These are phyloP conservation scores for Dendrocincla fuliginosa DNA, from an alignment of 2,797 vertebrate genomes.

Conservation along the genomic window DNA sequence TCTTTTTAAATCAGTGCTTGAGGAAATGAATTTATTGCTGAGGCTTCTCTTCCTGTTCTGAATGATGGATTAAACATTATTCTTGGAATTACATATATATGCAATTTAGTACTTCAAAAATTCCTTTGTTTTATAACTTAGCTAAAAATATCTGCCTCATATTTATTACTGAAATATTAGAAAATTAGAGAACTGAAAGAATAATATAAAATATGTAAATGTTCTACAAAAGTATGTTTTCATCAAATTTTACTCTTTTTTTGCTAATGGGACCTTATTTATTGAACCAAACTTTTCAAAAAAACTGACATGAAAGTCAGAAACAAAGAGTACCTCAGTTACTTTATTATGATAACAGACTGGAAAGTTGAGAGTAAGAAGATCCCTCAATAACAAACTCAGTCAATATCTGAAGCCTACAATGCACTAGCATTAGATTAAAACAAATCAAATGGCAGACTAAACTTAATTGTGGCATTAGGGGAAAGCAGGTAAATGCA, in stretches of 20 bases:
- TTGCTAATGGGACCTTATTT: slow-evolving; percentile 35
- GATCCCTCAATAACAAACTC: background rate
- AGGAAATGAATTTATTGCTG: slow-evolving; percentile 57
- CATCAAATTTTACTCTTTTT: background rate
- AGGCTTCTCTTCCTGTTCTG: slow-evolving; percentile 34
- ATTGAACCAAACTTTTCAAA: slow-evolving; percentile 26
- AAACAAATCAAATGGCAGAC: accelerated
- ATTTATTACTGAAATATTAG: slow-evolving; percentile 61
- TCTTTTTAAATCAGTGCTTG: slow-evolving; percentile 67
- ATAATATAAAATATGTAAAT: slow-evolving; percentile 73
- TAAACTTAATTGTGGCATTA: background rate
- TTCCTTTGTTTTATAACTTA: slow-evolving; percentile 66
- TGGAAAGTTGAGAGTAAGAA: background rate
- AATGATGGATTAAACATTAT: slow-evolving; percentile 39
- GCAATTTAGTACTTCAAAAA: slow-evolving; percentile 45
- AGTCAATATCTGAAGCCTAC: background rate
- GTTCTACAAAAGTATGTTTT: background rate
- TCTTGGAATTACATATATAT: slow-evolving; percentile 53
- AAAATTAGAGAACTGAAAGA: slow-evolving; percentile 51
- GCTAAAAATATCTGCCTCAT: slow-evolving; percentile 49
- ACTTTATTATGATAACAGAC: background rate
- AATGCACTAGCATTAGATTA: background rate
- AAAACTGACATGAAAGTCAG: slow-evolving; percentile 44
- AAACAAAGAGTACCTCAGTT: slow-evolving; percentile 11
- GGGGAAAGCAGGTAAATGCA: background rate